Conservation (phyloP, 2,888 invertebrate genomes). For the Cephus nigrinus region DNA sequence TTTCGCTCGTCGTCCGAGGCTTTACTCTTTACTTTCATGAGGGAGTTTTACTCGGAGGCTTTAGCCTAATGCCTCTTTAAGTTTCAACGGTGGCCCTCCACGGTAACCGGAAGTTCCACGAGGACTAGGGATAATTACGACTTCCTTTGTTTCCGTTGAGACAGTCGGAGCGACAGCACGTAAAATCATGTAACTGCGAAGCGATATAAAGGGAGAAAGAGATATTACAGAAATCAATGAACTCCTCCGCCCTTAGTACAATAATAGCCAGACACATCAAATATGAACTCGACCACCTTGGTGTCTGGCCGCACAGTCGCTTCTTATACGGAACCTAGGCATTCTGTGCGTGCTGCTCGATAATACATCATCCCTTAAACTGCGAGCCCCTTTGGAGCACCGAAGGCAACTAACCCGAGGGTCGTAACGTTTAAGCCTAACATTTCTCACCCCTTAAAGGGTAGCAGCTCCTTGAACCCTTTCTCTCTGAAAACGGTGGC, state of each 20-base stretch:
- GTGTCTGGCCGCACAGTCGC: background rate
- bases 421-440: conserved; percentile 64
- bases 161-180: background rate
- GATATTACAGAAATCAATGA: background rate
- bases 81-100: conserved; percentile 20
- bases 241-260: background rate
- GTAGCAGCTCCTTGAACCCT: conserved; percentile 59
- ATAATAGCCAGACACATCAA: background rate
- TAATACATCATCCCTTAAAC: conserved; percentile 62
- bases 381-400: conserved; percentile 33
- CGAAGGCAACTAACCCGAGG: conserved; percentile 57
- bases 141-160: conserved; percentile 4
- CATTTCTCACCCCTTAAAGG: conserved; percentile 64
- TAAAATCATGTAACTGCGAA: background rate
- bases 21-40: conserved; percentile 50
- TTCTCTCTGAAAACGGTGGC: conserved; percentile 37
- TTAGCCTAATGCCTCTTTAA: conserved; percentile 54
- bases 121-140: conserved; percentile 16
- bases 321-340: conserved; percentile 31
- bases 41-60: conserved; percentile 35
- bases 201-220: background rate
- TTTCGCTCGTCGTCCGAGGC: conserved; percentile 23
- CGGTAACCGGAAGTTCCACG: background rate
- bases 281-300: background rate
- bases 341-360: conserved; percentile 55